phyloP scores from a whole-genome alignment of 2,888 invertebrate species.

The Augiades crinisus region DNA sequence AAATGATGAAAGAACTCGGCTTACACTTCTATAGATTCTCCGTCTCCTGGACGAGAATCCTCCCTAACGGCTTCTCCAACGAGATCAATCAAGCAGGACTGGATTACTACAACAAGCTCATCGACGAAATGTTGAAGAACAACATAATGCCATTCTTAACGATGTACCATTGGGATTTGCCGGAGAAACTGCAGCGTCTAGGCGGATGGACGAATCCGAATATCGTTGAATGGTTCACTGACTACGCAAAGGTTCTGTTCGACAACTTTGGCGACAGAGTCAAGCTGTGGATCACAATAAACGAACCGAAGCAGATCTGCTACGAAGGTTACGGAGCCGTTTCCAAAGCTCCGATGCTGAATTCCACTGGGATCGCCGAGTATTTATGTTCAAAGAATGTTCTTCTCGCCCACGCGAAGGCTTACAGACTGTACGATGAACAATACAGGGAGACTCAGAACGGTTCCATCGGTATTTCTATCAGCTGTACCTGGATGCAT shows the following conservation, averaged over 20 bases:
- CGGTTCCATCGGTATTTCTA: constrained; percentile 55
- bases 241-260: constrained; percentile 70
- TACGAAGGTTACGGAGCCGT: constrained; percentile 68
- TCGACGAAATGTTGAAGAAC: constrained; percentile 68
- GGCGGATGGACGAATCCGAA: constrained; percentile 80
- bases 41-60: constrained; percentile 83
- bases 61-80: constrained; percentile 80
- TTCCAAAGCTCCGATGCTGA: constrained; percentile 55
- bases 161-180: constrained; percentile 81
- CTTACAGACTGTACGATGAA: constrained; percentile 66
- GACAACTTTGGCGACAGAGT: constrained; percentile 72
- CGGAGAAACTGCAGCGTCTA: constrained; percentile 72
- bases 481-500: constrained; percentile 72
- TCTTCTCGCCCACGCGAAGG: constrained; percentile 79
- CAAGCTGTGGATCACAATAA: constrained; percentile 82
- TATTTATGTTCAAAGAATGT: constrained; percentile 77
- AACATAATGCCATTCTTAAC: constrained; percentile 80
- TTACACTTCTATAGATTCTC: constrained; percentile 81
- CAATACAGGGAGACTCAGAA: constrained; percentile 52
- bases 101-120: constrained; percentile 84
- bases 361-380: constrained; percentile 66
- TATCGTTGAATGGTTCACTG: constrained; percentile 69
- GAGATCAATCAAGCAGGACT: constrained; percentile 82
- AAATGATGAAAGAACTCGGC: constrained; percentile 64
- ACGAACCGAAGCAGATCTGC: constrained; percentile 76